Evolutionary conservation across 2,113 vertebrate species (phyloP), one percentile per base, ranked within the genome.

Genomic region (Cyanoliseus patagonus): DNA sequence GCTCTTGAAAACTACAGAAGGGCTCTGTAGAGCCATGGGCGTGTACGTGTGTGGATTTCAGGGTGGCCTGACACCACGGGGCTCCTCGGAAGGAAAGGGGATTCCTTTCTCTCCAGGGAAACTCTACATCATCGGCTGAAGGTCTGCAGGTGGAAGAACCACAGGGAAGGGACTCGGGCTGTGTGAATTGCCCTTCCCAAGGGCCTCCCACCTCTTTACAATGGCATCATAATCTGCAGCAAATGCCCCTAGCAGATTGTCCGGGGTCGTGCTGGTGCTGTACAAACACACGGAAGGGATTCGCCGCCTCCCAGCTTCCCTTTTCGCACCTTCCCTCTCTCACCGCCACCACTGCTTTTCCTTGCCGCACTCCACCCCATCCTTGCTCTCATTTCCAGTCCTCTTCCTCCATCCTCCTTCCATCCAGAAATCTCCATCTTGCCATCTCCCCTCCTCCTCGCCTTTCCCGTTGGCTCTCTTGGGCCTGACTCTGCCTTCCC

Each of bases 51-150:
- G 25, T 33, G 53, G 15, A 39, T 72, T 79, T 91, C 8, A 8
- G 10, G 17, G 16, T n/a, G 25, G 5, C 3, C 20, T 53, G 55
- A 73, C 25, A 25, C 6, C 41, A 27, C 3, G 3, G 10, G 24
- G 7, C 8, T 75, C 13, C 16, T 46, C 1, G 4, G 25, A 8
- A 46, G n/a, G 25, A 51, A 42, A 66, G 16, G 11, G 10, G 3
- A 3, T 44, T 13, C 25, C 9, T 80, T 63, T 57, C 33, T 51
- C 5, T 10, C 28, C 24, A 10, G 24, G 6, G 16, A 12, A 70
- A 9, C 13, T 7, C 30, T 23, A 25, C 0, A 1, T 16, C 3
- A 10, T 27, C 10, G 1, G 2, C 27, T 44, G 49, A 46, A 59
- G 25, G 9, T 52, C 31, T 78, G 61, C 64, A 62, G 35, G 49